Conservation (phyloP, 2,888 invertebrate species). For the Eretmocerus hayati region DNA sequence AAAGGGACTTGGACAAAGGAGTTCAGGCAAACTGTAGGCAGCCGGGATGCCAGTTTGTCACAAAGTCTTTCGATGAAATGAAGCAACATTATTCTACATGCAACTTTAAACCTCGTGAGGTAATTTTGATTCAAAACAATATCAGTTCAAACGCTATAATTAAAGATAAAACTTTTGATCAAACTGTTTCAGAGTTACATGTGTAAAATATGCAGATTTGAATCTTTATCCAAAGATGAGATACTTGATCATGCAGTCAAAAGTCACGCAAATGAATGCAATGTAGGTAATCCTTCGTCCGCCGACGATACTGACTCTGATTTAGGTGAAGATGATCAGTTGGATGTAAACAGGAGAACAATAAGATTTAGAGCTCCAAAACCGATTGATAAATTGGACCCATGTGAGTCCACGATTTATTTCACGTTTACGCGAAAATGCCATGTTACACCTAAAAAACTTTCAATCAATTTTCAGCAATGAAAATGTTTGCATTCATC, state of each 20-base stretch:
- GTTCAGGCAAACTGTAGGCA: slow-evolving; percentile 34
- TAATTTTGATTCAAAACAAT: slow-evolving; percentile 16
- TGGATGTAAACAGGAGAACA: no score
- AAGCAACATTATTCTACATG: slow-evolving; percentile 36
- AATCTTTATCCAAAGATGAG: slow-evolving; percentile 27
- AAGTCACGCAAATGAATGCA: slow-evolving; percentile 28
- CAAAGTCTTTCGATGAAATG: slow-evolving; percentile 31
- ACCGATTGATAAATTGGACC: no score
- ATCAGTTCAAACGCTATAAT: no score
- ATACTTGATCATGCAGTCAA: slow-evolving; percentile 34
- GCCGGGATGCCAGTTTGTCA: slow-evolving; percentile 33
- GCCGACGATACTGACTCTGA: slow-evolving; percentile 22
- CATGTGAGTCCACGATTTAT: no score
- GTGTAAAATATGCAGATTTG: slow-evolving; percentile 39
- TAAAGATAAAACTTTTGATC: no score
- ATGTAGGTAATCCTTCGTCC: slow-evolving; percentile 15
- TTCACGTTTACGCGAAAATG: no score
- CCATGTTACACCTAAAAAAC: not conserved
- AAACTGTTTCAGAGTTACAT: slow-evolving; percentile 28
- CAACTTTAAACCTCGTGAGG: slow-evolving; percentile 31
- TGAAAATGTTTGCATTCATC: slow-evolving; percentile 15
- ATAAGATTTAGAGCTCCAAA: no score
- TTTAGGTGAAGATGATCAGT: slow-evolving; percentile 3
- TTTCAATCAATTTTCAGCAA: slow-evolving; percentile 7
- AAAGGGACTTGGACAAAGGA: slow-evolving; percentile 27